Conservation (phyloP, 2,113 vertebrate species). For the Mesembrinibis cayennensis region DNA sequence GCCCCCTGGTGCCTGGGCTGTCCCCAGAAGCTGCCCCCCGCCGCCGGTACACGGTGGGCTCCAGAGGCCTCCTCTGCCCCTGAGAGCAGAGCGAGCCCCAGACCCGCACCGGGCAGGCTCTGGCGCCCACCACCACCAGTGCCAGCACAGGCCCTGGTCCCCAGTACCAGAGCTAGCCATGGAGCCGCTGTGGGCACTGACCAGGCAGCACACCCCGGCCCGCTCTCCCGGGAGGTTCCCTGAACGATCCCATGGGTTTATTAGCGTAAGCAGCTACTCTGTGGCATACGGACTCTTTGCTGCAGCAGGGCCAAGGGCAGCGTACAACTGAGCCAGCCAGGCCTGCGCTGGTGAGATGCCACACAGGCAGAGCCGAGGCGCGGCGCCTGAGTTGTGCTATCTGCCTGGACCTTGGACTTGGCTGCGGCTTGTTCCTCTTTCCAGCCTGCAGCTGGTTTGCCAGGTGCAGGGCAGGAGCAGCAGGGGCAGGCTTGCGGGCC, state of each 20-base stretch:
- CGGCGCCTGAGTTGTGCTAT: rapidly evolving
- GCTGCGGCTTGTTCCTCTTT: not conserved
- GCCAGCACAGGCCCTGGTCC: too few relatives aligned
- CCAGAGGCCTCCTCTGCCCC: not conserved
- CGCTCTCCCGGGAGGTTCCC: rapidly evolving
- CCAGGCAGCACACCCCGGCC: not conserved
- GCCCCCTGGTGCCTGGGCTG: rapidly evolving
- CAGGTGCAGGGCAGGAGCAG: not conserved
- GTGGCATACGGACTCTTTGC: not conserved
- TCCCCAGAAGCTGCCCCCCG: too few relatives aligned
- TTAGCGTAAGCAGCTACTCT: too few relatives aligned
- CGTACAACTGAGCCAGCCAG: rapidly evolving
- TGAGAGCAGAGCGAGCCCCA: not conserved
- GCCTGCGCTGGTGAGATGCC: not conserved
- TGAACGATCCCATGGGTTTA: rapidly evolving
- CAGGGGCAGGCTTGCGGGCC: rapidly evolving
- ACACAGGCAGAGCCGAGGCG: not conserved
- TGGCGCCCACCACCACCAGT: rapidly evolving
- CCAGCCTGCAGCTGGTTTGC: not conserved
- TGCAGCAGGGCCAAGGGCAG: not conserved
- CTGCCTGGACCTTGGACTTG: constrained; percentile 29
- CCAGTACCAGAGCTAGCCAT: rapidly evolving
- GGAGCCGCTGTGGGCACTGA: not conserved
- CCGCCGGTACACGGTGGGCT: not conserved
- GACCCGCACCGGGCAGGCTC: not conserved